Percentiles rank a stretch among this genome's conserved stretches.
Evolutionary conservation across 2,888 invertebrate genomes (phyloP).

Genomic region (Philonicus albiceps): DNA sequence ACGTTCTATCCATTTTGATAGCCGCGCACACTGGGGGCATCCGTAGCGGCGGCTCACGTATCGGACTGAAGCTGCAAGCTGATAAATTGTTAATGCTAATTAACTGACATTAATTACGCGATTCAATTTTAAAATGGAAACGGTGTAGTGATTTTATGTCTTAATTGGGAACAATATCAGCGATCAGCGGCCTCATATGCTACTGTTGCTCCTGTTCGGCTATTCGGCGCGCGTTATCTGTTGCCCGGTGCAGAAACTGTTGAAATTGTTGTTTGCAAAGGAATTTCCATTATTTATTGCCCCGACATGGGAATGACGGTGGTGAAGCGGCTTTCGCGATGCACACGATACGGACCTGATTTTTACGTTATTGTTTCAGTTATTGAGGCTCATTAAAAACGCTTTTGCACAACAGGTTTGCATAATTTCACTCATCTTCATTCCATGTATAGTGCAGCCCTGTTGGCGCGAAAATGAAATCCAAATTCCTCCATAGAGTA

Average conservation of each 20-base stretch:
- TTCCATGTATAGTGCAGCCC: neutral
- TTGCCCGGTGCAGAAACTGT: neutral
- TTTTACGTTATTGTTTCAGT: neutral
- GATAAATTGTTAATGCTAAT: slow-evolving; percentile 45
- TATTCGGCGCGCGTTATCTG: neutral
- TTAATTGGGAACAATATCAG: slow-evolving; percentile 45
- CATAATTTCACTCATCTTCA: neutral
- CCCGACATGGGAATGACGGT: neutral
- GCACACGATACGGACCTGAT: neutral
- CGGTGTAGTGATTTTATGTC: slow-evolving; percentile 44
- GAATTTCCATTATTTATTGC: slow-evolving; percentile 28
- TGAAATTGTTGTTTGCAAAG: slow-evolving; percentile 25
- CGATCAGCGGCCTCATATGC: slow-evolving; percentile 30
- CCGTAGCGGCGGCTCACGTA: neutral
- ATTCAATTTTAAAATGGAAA: slow-evolving; percentile 44
- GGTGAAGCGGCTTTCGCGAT: neutral
- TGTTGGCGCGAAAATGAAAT: neutral
- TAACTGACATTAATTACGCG: slow-evolving; percentile 45
- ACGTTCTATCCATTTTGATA: neutral
- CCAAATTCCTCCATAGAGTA: neutral
- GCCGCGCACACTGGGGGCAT: neutral
- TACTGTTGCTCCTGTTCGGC: neutral
- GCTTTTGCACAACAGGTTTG: neutral
- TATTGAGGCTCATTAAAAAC: neutral
- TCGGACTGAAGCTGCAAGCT: neutral